phyloP scores from a whole-genome alignment of 2,888 invertebrate species.

The Phyllotreta striolata region DNA sequence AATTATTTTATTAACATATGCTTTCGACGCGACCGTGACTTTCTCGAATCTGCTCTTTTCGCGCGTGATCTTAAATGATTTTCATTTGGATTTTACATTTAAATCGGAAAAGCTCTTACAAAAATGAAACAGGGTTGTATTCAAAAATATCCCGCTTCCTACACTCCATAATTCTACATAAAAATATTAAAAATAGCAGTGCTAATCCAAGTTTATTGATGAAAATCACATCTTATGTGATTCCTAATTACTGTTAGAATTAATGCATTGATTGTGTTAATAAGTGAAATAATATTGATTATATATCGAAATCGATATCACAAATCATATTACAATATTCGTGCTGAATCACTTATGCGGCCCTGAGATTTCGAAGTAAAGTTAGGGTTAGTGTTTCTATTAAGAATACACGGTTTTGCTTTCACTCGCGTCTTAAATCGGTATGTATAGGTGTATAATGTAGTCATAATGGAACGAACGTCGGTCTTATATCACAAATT shows the following conservation, averaged over 20 bases:
- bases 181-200: background rate
- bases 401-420: conserved; percentile 37
- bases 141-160: background rate
- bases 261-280: no score
- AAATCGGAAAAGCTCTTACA: conserved; percentile 3
- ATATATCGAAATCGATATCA: no score
- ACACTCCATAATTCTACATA: background rate
- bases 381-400: conserved; percentile 29
- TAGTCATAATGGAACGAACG: no score
- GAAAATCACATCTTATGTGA: background rate
- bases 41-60: conserved; percentile 14
- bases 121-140: conserved; percentile 11
- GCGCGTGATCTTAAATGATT: conserved; percentile 31
- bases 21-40: conserved; percentile 31
- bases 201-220: background rate
- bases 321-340: no score
- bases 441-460: conserved; percentile 7
- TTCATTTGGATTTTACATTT: conserved; percentile 36
- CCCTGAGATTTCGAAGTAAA: conserved; percentile 2
- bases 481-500: no score
- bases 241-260: no score
- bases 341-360: conserved; percentile 1
- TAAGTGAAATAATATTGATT: no score
- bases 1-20: conserved; percentile 40
- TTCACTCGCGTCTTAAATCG: conserved; percentile 31